These are phyloP conservation scores for Blera fallax DNA, from an alignment of 2,888 invertebrate genomes.

Conservation along the genomic window DNA sequence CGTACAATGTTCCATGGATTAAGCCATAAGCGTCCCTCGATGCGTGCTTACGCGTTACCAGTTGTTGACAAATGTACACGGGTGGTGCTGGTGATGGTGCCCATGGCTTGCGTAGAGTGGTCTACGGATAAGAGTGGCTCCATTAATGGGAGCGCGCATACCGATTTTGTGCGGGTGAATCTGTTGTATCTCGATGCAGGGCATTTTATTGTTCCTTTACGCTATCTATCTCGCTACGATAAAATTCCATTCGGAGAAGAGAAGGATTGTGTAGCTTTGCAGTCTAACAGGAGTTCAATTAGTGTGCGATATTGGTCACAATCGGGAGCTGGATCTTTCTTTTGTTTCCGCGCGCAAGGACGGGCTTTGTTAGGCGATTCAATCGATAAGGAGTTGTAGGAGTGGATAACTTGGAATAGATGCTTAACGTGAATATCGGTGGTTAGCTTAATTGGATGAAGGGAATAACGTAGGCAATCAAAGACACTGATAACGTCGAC, in stretches of 20 bases:
- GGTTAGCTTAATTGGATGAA: conserved; percentile 53
- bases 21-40: conserved; percentile 47
- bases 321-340: conserved; percentile 63
- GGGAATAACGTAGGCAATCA: conserved; percentile 28
- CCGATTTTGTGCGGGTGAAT: conserved; percentile 53
- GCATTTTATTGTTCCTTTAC: conserved; percentile 41
- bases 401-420: conserved; percentile 20
- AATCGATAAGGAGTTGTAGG: conserved; percentile 32
- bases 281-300: conserved; percentile 60
- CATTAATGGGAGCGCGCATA: conserved; percentile 28
- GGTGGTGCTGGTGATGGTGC: background rate
- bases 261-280: background rate
- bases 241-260: conserved; percentile 48
- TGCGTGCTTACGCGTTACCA: conserved; percentile 51
- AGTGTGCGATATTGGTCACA: conserved; percentile 65
- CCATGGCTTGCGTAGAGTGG: background rate
- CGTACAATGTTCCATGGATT: conserved; percentile 37
- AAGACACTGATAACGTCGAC: conserved; percentile 38
- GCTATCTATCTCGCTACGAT: conserved; percentile 62
- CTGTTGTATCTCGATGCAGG: conserved; percentile 18
- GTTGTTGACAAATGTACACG: conserved; percentile 54
- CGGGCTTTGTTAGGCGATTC: conserved; percentile 36
- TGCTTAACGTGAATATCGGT: conserved; percentile 18
- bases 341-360: conserved; percentile 29
- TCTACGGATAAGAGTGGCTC: background rate